Base-by-base conservation (phyloP, 2,113 vertebrate genomes). In the Phasianus colchicus region DNA sequence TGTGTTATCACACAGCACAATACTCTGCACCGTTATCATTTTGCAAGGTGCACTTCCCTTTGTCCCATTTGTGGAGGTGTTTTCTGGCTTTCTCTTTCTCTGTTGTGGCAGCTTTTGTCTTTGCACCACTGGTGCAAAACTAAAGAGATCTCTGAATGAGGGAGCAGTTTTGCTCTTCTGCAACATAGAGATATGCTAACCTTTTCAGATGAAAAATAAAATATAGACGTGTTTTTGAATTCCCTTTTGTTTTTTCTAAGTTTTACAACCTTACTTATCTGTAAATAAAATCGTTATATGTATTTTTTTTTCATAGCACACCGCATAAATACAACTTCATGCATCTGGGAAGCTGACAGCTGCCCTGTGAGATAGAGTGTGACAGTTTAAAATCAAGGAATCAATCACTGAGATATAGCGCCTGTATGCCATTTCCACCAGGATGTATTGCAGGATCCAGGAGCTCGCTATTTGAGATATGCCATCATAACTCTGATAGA, bases 401-500 rank as follows among this genome's bases (percentile, higher is more conserved):
- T 98, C 98, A 96, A 98, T 98, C 98, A 98, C 81, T 72, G 91
- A 97, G 97, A 97, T 97, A 85, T 66, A 98, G 94, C 4, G 95
- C 76, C 80, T 90, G 75, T 89, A 69, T 84, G 96, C 88, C 2
- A 1, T 95, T 90, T 87, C 96, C 92, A 88, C 95, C 40, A 91
- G 97, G 91, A 93, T 97, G 93, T 95, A 97, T 96, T 94, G 89
- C 82, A 30, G 97, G 96, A 97, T 96, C 95, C 94, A 96, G 97
- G 97, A 97, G 96, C 95, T 96, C 55, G 78, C 97, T 97, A 95
- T 97, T 94, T 97, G 98, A 98, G 98, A 97, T 97, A 97, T 97
- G 97, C 97, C 97, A 94, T 96, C 93, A 80, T 97, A 97, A 97
- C 89, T 97, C 97, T 98, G 97, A 97, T 97, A 97, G 96, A 98